These are phyloP conservation scores for Lamproptera curius DNA, from an alignment of 2,888 invertebrate species.

Conservation along the genomic window DNA sequence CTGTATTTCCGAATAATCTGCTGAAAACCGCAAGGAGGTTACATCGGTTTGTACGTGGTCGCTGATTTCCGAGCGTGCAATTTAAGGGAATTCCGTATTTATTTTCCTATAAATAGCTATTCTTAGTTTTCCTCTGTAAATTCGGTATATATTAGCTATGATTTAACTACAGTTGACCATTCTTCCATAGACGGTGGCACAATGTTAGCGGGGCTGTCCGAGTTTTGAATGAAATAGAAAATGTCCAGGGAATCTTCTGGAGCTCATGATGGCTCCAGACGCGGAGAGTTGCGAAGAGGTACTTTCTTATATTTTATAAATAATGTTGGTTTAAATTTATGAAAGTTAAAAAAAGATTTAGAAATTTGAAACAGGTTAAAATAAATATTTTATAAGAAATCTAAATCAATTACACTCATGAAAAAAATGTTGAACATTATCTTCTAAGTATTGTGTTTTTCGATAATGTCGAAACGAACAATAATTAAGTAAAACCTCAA, in stretches of 20 bases:
- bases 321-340: no score
- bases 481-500: no score
- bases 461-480: no score
- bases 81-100: constrained; percentile 32
- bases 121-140: constrained; percentile 28
- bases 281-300: constrained; percentile 49
- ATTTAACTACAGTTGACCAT: constrained; percentile 20
- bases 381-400: no score
- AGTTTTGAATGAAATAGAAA: constrained; percentile 20
- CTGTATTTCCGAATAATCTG: constrained; percentile 12
- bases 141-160: constrained; percentile 24
- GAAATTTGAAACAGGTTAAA: no score
- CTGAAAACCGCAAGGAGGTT: constrained; percentile 29
- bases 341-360: no score
- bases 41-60: constrained; percentile 14
- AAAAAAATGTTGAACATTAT: no score
- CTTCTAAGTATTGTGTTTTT: no score
- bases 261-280: constrained; percentile 48
- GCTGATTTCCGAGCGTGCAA: constrained; percentile 25
- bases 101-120: constrained; percentile 21
- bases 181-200: constrained; percentile 30
- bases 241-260: constrained; percentile 30
- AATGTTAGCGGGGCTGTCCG: constrained; percentile 15
- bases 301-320: no score
- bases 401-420: no score